These are phyloP conservation scores for Anser cygnoides DNA, from an alignment of 2,113 vertebrate genomes.

Conservation along the genomic window DNA sequence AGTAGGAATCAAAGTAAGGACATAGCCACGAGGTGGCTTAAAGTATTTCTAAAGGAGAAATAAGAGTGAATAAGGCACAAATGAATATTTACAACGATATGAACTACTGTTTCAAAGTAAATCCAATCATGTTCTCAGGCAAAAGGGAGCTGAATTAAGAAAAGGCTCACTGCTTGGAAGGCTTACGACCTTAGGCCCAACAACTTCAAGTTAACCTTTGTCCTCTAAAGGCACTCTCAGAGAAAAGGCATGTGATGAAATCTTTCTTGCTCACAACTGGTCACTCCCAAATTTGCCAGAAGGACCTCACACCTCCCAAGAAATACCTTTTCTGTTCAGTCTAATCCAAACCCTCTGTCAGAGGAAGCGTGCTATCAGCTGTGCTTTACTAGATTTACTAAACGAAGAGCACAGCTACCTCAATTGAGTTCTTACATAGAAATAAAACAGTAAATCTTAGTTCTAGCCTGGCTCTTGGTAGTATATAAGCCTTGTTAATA, in stretches of 20 bases:
- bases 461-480: neutral
- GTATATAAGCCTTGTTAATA: accelerated
- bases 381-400: neutral
- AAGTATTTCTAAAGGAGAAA: neutral
- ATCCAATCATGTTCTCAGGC: neutral
- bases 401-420: neutral
- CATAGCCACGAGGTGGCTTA: neutral
- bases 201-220: neutral
- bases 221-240: neutral
- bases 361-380: neutral
- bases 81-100: neutral
- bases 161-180: neutral
- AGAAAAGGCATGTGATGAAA: neutral
- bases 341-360: neutral
- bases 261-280: neutral
- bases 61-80: neutral
- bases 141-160: neutral
- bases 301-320: neutral
- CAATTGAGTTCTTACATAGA: neutral
- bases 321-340: neutral
- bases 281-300: neutral
- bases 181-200: no score
- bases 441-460: neutral
- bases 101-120: neutral
- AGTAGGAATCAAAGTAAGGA: neutral